A percentile compares a stretch with the other conserved stretches of the same genome.
Conservation (phyloP, 2,888 invertebrate genomes). For the Xestia ashworthii region DNA sequence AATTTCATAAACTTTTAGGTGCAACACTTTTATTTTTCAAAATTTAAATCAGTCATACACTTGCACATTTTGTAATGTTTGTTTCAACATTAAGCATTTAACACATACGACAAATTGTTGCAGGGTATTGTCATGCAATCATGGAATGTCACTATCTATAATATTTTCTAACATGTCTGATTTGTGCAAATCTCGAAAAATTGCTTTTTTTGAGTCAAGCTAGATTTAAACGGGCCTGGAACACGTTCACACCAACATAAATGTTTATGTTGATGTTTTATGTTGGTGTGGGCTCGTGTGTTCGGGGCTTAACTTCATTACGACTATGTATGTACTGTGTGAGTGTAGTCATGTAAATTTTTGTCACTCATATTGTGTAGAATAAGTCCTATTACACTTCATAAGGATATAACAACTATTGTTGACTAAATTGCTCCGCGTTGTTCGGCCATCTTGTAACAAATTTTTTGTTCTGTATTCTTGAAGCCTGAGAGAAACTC, state of each 20-base stretch:
- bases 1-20: constrained; percentile 62
- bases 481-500: background rate
- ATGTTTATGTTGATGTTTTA: constrained; percentile 35
- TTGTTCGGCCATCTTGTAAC: constrained; percentile 5
- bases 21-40: constrained; percentile 47
- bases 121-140: constrained; percentile 81
- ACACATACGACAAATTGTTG: constrained; percentile 66
- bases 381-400: constrained; percentile 65
- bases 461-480: constrained; percentile 1
- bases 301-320: constrained; percentile 54
- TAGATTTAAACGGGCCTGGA: constrained; percentile 41
- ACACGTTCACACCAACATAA: constrained; percentile 28
- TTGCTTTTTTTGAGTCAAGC: constrained; percentile 48
- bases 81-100: constrained; percentile 55
- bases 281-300: constrained; percentile 57
- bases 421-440: constrained; percentile 38
- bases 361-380: constrained; percentile 69
- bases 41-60: constrained; percentile 41
- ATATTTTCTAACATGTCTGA: constrained; percentile 54
- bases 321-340: constrained; percentile 62
- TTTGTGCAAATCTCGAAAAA: constrained; percentile 54
- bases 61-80: constrained; percentile 45
- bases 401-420: constrained; percentile 34
- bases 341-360: constrained; percentile 65
- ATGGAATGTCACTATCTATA: constrained; percentile 64